phyloP scores from a whole-genome alignment of 2,113 vertebrate genomes.

The Chlamydotis undulata region DNA sequence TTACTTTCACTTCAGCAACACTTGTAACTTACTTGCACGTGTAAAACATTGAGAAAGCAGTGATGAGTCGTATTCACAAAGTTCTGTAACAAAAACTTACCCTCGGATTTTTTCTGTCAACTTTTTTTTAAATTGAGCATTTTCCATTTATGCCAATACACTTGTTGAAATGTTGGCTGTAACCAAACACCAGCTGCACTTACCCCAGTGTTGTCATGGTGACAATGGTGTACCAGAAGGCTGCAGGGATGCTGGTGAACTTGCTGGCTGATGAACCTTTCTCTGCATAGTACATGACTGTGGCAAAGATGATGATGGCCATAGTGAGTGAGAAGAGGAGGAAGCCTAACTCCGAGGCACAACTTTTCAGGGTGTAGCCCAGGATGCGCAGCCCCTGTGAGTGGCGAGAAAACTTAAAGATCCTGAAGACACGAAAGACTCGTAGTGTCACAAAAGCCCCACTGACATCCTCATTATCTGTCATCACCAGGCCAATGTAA shows the following conservation, averaged over 20 bases:
- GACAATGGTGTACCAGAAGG: slow-evolving; percentile 99
- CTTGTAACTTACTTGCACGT: not conserved
- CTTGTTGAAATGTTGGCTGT: slow-evolving; percentile 26
- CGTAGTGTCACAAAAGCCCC: slow-evolving; percentile 96
- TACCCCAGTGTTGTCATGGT: slow-evolving; percentile 99
- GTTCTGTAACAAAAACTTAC: not conserved
- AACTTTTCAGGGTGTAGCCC: slow-evolving; percentile 96
- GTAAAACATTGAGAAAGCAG: not conserved
- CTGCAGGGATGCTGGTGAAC: slow-evolving; percentile 97
- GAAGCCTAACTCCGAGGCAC: slow-evolving; percentile 97
- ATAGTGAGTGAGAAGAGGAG: slow-evolving; percentile 98
- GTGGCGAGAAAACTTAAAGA: slow-evolving; percentile 98
- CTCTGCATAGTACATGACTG: slow-evolving; percentile 99
- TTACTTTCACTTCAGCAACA: not conserved
- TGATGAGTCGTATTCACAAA: not conserved
- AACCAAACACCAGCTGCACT: slow-evolving; percentile 71
- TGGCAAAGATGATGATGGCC: slow-evolving; percentile 99
- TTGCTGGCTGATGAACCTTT: slow-evolving; percentile 92
- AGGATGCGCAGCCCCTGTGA: slow-evolving; percentile 95
- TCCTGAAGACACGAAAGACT: slow-evolving; percentile 96
- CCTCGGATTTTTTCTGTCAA: not conserved
- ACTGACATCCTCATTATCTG: slow-evolving; percentile 97
- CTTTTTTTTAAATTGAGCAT: not conserved
- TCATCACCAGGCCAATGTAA: slow-evolving; percentile 96
- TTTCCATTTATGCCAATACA: not conserved